Evolutionary conservation across 1,140 invertebrate genomes (phyloP), one percentile per base, ranked within the genome.

Genomic region (Drosophila kohkoa): DNA sequence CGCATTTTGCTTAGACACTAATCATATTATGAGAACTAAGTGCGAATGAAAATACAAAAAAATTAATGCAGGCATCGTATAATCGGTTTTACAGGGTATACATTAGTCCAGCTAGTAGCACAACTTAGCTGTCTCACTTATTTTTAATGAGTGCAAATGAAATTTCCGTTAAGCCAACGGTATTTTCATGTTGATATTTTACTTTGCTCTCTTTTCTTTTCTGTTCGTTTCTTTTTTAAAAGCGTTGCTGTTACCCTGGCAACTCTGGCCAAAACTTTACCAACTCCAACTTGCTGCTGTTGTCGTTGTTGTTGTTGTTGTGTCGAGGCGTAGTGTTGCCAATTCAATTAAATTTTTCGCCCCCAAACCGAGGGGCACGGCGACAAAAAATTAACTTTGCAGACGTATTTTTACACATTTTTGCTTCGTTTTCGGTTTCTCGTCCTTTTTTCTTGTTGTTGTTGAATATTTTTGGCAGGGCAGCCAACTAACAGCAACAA

Each of bases 61-160:
- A 10, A 10, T 41, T 8, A 41, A 0, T 41, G 30, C 5, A 6
- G 30, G 7, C 1, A 1, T 32, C 7, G 4, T 3, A 25, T 32
- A 41, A n/a, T 41, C n/a, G 8, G 8, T 3, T 41, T 41, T 32
- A 45, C 11, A 58, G 54, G 48, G 54, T 64, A 32, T 77, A 3
- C 2, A 3, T 5, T 30, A 25, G 75, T 38, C 51, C 16, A 13
- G 15, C 8, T 13, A 1, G 28, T 28, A 15, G 1, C 35, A 5
- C 20, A 20, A 38, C 49, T 64, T 13, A 6, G 38, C 5, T 1
- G 20, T 20, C 38, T 54, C 38, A 59, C 35, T 65, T 59, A 43
- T 52, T 64, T 86, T 86, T 82, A 87, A 87, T 86, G 82, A 86
- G 66, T 70, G 67, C 51, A 72, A 87, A 82, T 82, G 76, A 87